A percentile compares a stretch with the other conserved stretches of the same genome.
These are phyloP conservation scores for Sphaerophoria taeniata DNA, from an alignment of 2,888 invertebrate genomes.

Conservation along the genomic window DNA sequence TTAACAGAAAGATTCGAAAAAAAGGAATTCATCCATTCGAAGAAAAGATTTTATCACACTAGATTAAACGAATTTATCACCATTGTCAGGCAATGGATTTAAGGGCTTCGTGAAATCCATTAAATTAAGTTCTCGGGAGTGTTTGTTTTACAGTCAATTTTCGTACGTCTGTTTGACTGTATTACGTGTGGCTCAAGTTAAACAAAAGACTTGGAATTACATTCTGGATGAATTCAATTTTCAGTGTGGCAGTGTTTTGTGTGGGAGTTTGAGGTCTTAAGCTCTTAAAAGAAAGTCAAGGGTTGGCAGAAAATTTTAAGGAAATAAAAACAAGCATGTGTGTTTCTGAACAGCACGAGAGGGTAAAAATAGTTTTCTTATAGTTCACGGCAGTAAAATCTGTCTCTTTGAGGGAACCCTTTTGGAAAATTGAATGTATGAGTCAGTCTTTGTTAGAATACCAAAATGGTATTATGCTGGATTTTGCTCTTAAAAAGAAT, in stretches of 20 bases:
- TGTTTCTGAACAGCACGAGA: too few relatives aligned
- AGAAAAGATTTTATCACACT: slow-evolving; percentile 14
- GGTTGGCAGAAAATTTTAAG: too few relatives aligned
- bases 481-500: too few relatives aligned
- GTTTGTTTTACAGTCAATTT: background rate
- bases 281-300: too few relatives aligned
- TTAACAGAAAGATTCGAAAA: background rate
- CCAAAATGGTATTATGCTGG: too few relatives aligned
- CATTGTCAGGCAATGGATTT: slow-evolving; percentile 27
- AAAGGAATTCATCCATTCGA: background rate
- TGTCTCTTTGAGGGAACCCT: too few relatives aligned
- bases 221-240: slow-evolving; percentile 19
- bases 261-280: too few relatives aligned
- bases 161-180: background rate
- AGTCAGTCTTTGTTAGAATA: too few relatives aligned
- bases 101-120: slow-evolving; percentile 19
- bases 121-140: slow-evolving; percentile 18
- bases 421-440: too few relatives aligned
- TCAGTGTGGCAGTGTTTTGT: background rate
- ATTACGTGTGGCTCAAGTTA: background rate
- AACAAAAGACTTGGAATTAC: background rate
- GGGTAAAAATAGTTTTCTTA: too few relatives aligned
- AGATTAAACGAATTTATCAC: slow-evolving; percentile 22
- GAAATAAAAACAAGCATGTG: too few relatives aligned
- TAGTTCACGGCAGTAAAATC: too few relatives aligned